Evolutionary conservation across 1,140 invertebrate genomes (phyloP).

Genomic region (Drosophila tristis): DNA sequence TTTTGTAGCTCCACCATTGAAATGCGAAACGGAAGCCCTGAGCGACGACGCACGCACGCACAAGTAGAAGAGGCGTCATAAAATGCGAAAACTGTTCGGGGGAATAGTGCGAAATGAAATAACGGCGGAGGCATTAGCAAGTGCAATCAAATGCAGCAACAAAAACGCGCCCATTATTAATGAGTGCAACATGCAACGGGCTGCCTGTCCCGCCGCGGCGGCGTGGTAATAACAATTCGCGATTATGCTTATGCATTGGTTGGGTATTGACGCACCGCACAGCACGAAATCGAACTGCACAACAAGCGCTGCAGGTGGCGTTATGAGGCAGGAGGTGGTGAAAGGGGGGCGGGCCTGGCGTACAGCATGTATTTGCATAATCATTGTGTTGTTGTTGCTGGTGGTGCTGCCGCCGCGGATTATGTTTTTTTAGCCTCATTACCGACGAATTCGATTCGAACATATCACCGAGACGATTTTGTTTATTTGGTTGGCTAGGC

Average conservation of each 20-base stretch:
- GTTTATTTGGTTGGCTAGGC: conserved; percentile 76
- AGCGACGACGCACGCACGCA: conserved; percentile 23
- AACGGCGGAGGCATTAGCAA: conserved; percentile 73
- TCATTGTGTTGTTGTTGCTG: conserved; percentile 51
- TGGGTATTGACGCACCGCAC: conserved; percentile 43
- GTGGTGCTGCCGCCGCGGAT: conserved; percentile 63
- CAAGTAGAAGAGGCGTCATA: conserved; percentile 8
- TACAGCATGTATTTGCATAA: conserved; percentile 69
- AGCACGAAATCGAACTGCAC: conserved; percentile 35
- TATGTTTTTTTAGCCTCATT: conserved; percentile 44
- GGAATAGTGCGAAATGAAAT: conserved; percentile 68
- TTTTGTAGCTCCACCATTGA: conserved; percentile 4
- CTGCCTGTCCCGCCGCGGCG: conserved; percentile 3
- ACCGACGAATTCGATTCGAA: conserved; percentile 66
- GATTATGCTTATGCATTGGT: conserved; percentile 56
- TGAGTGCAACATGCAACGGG: conserved; percentile 62
- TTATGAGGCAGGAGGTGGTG: background rate
- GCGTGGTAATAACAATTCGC: conserved; percentile 52
- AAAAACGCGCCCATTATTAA: conserved; percentile 54
- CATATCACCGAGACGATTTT: conserved; percentile 79
- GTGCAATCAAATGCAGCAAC: conserved; percentile 67
- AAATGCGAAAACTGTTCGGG: conserved; percentile 3
- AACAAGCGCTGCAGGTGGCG: background rate
- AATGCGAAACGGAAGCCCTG: conserved; percentile 36
- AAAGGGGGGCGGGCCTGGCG: conserved; percentile 1